Conservation (phyloP, 2,888 invertebrate species). For the Cosmia pyralina region DNA sequence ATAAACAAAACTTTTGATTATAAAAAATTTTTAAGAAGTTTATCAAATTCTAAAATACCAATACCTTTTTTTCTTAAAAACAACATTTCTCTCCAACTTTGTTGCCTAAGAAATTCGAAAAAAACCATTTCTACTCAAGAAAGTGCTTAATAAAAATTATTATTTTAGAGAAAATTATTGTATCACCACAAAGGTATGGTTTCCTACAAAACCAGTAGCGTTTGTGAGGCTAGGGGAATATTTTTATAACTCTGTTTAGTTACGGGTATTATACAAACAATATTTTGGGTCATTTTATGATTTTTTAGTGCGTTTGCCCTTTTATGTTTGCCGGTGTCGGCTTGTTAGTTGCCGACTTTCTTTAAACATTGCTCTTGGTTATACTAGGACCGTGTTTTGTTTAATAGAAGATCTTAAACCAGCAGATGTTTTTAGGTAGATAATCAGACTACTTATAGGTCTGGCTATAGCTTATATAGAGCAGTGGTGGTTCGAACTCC, state of each 20-base stretch:
- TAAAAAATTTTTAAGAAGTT: background rate
- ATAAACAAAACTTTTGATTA: background rate
- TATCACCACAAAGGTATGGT: slow-evolving; percentile 62
- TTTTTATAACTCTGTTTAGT: slow-evolving; percentile 73
- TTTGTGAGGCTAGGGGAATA: slow-evolving; percentile 73
- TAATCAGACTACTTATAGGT: background rate
- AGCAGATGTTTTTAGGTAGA: slow-evolving; percentile 43
- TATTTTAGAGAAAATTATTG: slow-evolving; percentile 64
- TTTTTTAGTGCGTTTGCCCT: slow-evolving; percentile 78
- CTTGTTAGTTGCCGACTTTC: slow-evolving; percentile 76
- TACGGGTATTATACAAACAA: slow-evolving; percentile 74
- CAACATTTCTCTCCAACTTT: slow-evolving; percentile 3
- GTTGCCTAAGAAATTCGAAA: background rate
- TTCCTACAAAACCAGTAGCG: slow-evolving; percentile 78
- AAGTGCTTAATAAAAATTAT: slow-evolving; percentile 58
- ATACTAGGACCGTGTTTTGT: slow-evolving; percentile 56
- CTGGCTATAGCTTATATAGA: background rate
- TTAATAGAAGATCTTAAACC: slow-evolving; percentile 47
- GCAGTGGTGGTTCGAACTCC: no score
- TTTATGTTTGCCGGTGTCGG: slow-evolving; percentile 76
- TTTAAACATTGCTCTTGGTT: slow-evolving; percentile 69
- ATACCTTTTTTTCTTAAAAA: background rate
- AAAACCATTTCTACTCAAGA: slow-evolving; percentile 39
- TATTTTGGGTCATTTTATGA: slow-evolving; percentile 81
- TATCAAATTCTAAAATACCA: background rate